Evolutionary conservation across 2,797 vertebrate species (phyloP).

Genomic region (Bradypus variegatus): DNA sequence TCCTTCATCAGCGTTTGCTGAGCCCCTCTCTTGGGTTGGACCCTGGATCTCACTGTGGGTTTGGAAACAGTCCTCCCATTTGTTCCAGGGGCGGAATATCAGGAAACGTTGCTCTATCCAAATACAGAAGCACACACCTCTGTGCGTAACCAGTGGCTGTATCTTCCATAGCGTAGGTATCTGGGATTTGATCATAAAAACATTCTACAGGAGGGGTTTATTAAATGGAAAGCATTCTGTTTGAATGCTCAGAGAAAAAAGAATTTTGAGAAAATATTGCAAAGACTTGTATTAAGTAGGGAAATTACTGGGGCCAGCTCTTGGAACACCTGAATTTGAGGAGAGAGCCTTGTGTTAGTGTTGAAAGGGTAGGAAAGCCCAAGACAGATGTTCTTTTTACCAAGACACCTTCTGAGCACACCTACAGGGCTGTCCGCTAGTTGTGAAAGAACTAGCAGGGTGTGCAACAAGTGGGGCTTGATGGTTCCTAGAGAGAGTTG

Average conservation of each 20-base stretch:
- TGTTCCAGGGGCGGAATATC: not conserved
- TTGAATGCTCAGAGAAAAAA: too few species aligned
- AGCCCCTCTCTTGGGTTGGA: not conserved
- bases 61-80: not conserved
- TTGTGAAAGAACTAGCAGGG: too few species aligned
- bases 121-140: too few species aligned
- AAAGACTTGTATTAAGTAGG: not conserved
- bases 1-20: too few species aligned
- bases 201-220: not conserved
- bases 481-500: not conserved
- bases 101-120: not conserved
- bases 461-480: not conserved
- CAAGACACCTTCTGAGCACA: too few species aligned
- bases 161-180: too few species aligned
- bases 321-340: not conserved
- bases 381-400: not conserved
- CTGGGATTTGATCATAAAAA: too few species aligned
- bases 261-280: not conserved
- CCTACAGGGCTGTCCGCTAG: not conserved
- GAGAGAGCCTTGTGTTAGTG: not conserved
- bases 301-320: not conserved
- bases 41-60: accelerated
- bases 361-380: not conserved
- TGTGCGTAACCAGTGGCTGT: too few species aligned
- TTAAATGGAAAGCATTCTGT: not conserved